These are phyloP conservation scores for Pristis pectinata DNA, from an alignment of 2,797 vertebrate species.

Conservation along the genomic window DNA sequence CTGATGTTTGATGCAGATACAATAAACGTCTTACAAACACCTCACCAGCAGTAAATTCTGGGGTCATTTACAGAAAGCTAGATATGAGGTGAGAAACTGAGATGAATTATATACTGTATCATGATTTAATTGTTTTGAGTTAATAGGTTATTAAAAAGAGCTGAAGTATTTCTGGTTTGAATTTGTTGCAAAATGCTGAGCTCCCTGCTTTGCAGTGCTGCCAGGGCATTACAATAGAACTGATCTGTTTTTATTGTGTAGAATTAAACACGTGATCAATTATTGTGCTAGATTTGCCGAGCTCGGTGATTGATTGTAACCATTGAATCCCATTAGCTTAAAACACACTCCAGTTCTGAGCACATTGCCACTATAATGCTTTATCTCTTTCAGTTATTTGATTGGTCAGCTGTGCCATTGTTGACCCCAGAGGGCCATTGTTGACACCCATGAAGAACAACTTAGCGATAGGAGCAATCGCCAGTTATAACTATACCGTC, in stretches of 20 bases:
- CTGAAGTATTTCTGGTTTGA: background rate
- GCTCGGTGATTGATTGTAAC: conserved; percentile 19
- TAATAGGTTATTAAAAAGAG: background rate
- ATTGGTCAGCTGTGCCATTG: conserved; percentile 30
- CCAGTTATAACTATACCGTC: conserved; percentile 6
- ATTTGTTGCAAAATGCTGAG: background rate
- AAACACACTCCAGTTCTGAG: background rate
- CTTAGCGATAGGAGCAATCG: conserved; percentile 16
- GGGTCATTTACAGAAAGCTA: background rate
- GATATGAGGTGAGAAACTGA: background rate
- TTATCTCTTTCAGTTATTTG: conserved; percentile 35
- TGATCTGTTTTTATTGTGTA: conserved; percentile 7
- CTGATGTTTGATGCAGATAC: background rate
- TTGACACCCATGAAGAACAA: conserved; percentile 34
- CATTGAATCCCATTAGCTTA: conserved; percentile 7
- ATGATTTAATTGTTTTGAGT: background rate
- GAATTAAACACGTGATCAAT: conserved; percentile 34
- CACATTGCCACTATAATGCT: conserved; percentile 8
- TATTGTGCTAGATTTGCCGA: background rate
- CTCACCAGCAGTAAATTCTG: background rate
- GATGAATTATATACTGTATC: background rate
- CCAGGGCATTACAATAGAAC: background rate
- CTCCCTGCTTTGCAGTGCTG: background rate
- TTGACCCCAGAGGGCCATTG: conserved; percentile 32
- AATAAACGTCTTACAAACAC: background rate